Evolutionary conservation across 2,797 vertebrate species (phyloP), one percentile per base, ranked within the genome.

Genomic region (Tragopan temminckii): DNA sequence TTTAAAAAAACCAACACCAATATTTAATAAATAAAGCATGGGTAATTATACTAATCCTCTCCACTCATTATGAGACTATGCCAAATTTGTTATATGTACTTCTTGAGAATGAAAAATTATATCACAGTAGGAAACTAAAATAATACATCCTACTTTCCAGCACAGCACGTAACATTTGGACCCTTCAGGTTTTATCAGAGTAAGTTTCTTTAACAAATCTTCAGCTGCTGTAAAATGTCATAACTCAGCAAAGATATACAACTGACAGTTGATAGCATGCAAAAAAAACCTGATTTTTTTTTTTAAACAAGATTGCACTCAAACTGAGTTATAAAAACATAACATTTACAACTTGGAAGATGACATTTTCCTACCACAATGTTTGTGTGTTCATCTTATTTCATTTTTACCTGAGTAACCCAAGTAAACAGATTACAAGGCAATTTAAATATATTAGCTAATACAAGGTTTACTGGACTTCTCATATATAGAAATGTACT

Each of bases 351-450:
- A 11, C 77, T 87, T 92, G 94, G 95, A 97, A 96, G 96, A 96
- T 92, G 94, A 91, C 7, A 86, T 92, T 94, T 61, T 93, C 90
- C 83, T 90, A 96, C 76, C 85, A 81, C 80, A 78, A 85, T 66
- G 83, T 67, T 94, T 77, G 66, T 35, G 67, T 94, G 55, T 92
- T 95, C 2, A 6, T 94, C 90, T 88, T 92, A 63, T 58, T 93
- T 93, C 87, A 31, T 82, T 96, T 97, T 97, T 97, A 97, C 97
- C 97, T 97, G 97, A 97, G 97, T 97, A 97, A 97, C 95, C 93
- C 96, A 97, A 97, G 96, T 96, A 97, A 97, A 97, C 91, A 96
- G 96, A 97, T 96, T 95, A 97, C 94, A 97, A 97, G 96, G 97
- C 94, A 96, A 97, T 90, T 95, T 93, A 94, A 96, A 94, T 83